Base-by-base conservation (phyloP, 1,140 invertebrate genomes). In the Megalonaias nervosa region DNA sequence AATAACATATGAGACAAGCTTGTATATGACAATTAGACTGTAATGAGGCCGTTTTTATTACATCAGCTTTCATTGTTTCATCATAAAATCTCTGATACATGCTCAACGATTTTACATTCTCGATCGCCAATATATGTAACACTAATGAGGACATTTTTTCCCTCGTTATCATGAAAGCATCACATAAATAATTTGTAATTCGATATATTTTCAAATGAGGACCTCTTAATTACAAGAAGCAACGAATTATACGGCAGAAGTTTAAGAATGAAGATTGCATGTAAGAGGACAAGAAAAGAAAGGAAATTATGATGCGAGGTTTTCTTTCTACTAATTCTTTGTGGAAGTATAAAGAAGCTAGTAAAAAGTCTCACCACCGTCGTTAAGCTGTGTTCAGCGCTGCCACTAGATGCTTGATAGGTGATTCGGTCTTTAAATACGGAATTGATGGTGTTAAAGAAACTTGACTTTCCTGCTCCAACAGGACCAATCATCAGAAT, bases 351-450 rank as follows among this genome's bases (percentile, higher is more conserved):
- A n/a, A 12, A 67, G 55, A 67, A n/a, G 17, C 65, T 13, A 16
- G 38, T 16, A 21, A 62, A 60, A 57, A 59, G 26, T 31, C 73
- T 80, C 67, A 84, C 83, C 66, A 55, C 62, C 38, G 77, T 81
- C 19, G 82, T 83, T n/a, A 83, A 31, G 26, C 26, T 31, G 26
- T 31, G 26, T 31, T 31, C 26, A 31, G 26, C 26, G 26, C 26
- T 31, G 26, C 26, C 26, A 31, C 26, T 31, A 31, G 26, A 31
- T 31, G 26, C 26, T 31, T 31, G 26, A 3, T 31, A 31, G 26
- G 26, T 31, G 26, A 31, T 31, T 31, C 26, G 26, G 26, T 3
- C 26, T 31, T 31, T 31, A 31, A 31, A 31, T 26, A 26, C 26
- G 26, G 26, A 26, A 26, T 26, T 26, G 2, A 26, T 26, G 26